Base-by-base conservation (phyloP, 2,888 invertebrate species). In the Willowsia nigromaculata region DNA sequence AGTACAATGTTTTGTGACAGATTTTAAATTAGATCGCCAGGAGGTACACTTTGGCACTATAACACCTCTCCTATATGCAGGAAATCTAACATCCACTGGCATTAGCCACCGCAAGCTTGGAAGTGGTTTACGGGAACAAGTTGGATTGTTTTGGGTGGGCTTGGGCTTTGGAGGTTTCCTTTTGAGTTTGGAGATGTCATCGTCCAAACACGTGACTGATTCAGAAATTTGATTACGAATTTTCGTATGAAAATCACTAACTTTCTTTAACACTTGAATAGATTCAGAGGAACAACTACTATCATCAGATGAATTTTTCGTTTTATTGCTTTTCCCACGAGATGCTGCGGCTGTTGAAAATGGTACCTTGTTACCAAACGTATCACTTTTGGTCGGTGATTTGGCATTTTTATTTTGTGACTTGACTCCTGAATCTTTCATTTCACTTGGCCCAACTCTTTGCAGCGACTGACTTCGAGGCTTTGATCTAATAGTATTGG, bases 41-140 rank as follows among this genome's bases (percentile, higher is more conserved):
- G 53, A 27, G 22, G 43, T 40, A n/a, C 86, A 86, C 30, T 68
- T 78, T 33, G 86, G 80, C 27, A 80, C 65, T 13, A 86, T 86
- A 1, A 86, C 47, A 1, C 86, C 80, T 22, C 53, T 13, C 7
- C 3, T 27, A 30, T 86, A 80, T 4, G 47, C 33, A 11, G 86
- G 86, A 80, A 80, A 86, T 27, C 80, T 30, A 15, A 6, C 22
- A 27, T 86, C 86, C 0, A 86, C 86, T 25, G 86, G 86, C 78
- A 86, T 22, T n/a, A 86, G 30, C 86, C 86, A 86, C 0, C 43
- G 25, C 4, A 80, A n/a, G 18, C 65, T 27, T 25, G 78, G 78
- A 68, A 78, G 30, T 5, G 37, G 50, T 27, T 59, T 76, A 0
- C 22, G 43, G 9, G 18, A 15, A 43, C 47, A 50, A 43, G 15